Evolutionary conservation across 2,888 invertebrate species (phyloP), one percentile per base, ranked within the genome.

Genomic region (Hipparchia sbordonii): DNA sequence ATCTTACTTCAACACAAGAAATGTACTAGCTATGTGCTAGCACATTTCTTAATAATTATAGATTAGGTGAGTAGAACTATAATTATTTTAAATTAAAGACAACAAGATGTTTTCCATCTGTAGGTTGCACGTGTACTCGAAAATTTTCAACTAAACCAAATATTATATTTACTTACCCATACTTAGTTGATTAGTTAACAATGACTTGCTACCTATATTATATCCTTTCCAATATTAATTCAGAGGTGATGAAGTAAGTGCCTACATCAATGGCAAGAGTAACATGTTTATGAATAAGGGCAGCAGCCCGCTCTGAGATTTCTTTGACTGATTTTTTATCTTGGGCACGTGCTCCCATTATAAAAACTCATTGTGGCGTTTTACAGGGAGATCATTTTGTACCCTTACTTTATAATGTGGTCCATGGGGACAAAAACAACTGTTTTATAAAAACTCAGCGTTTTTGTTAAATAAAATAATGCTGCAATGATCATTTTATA

Each of bases 281-380:
- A 61, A 8, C n/a, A n/a, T 13, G n/a, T 7, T 13, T 48, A 62
- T 46, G n/a, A 45, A 48, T 48, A 46, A 13, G 9, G 9, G 48
- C 62, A 48, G 54, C 66, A 72, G 62, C 63, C 33, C 48, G 48
- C 39, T 60, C 33, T 72, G 39, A 57, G 23, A 59, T 56, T 54
- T 54, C 51, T 57, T 71, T 69, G 59, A 74, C 52, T 68, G 51
- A 13, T 46, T 80, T 84, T 80, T 81, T 78, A 80, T 83, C 80
- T 80, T 56, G 52, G 82, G 54, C 88, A 77, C 81, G 81, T 79
- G 81, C 77, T 74, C 13, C 33, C 69, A 66, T 77, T 79, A 77
- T 67, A 48, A 23, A 73, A 75, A 61, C 73, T 73, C 62, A 71
- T 72, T 73, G 63, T 67, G 74, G 77, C 65, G 72, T 66, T 68